phyloP scores from a whole-genome alignment of 2,797 vertebrate species.

The Aplochiton taeniatus region DNA sequence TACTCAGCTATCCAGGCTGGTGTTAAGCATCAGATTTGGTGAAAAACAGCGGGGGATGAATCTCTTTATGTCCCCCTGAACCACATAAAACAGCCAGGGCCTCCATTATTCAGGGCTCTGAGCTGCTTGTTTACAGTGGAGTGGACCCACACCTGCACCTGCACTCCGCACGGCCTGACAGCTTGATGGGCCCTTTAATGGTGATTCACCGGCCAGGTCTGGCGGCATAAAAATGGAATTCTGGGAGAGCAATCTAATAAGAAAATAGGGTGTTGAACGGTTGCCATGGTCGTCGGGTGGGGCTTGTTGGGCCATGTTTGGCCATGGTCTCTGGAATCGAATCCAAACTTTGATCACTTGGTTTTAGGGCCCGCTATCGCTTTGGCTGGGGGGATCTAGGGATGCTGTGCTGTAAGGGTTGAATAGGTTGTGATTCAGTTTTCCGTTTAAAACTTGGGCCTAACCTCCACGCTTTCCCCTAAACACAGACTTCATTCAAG shows the following conservation, averaged over 20 bases:
- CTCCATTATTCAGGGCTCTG: constrained; percentile 73
- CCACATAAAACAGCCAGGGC: constrained; percentile 70
- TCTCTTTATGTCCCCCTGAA: constrained; percentile 71
- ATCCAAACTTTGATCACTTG: constrained; percentile 73
- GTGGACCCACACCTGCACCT: constrained; percentile 60
- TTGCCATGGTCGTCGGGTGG: constrained; percentile 66
- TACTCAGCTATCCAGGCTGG: constrained; percentile 49
- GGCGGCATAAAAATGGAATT: constrained; percentile 82
- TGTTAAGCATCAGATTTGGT: constrained; percentile 68
- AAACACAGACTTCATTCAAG: constrained; percentile 58
- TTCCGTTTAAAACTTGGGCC: constrained; percentile 56
- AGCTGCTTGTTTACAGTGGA: constrained; percentile 77
- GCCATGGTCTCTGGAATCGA: constrained; percentile 65
- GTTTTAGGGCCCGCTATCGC: constrained; percentile 70
- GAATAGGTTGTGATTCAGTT: constrained; percentile 58
- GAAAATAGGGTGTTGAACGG: constrained; percentile 75
- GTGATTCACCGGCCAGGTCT: constrained; percentile 82
- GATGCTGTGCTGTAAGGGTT: constrained; percentile 58
- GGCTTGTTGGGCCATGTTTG: constrained; percentile 53
- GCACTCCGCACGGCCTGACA: constrained; percentile 76
- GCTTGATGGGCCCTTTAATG: constrained; percentile 81
- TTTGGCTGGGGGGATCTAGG: constrained; percentile 49
- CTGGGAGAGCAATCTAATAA: constrained; percentile 78
- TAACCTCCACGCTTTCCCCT: constrained; percentile 61
- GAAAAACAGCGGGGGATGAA: constrained; percentile 71